phyloP scores from a whole-genome alignment of 2,797 vertebrate genomes.

The Mus spretus region DNA sequence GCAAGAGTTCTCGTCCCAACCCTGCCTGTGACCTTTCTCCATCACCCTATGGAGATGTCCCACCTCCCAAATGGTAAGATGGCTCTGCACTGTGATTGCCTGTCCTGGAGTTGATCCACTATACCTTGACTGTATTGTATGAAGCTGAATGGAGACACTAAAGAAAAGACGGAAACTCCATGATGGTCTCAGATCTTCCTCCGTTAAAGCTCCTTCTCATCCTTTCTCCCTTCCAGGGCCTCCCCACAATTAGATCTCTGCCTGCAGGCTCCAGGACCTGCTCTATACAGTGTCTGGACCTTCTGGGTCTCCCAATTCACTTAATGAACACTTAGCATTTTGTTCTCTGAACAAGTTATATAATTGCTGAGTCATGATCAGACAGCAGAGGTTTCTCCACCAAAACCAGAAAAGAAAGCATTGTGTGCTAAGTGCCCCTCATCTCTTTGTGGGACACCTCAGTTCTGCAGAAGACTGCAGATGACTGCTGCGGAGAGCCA shows the following conservation, averaged over 20 bases:
- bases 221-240: background rate
- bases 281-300: background rate
- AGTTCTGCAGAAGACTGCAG: background rate
- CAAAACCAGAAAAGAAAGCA: background rate
- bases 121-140: background rate
- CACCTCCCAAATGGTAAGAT: background rate
- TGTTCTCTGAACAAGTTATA: background rate
- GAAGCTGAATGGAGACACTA: background rate
- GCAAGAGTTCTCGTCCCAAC: background rate
- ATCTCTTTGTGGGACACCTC: background rate
- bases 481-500: background rate
- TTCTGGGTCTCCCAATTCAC: constrained; percentile 13
- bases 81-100: background rate
- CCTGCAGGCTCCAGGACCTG: background rate
- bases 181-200: background rate
- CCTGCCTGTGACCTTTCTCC: background rate
- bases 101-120: background rate
- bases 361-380: constrained; percentile 58
- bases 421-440: background rate
- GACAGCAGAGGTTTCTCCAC: constrained; percentile 21
- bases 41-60: background rate
- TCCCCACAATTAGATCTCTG: background rate
- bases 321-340: background rate
- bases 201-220: background rate
- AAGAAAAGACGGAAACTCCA: constrained; percentile 11